Base-by-base conservation (phyloP, 1,140 invertebrate species). In the Ceratina australensis region DNA sequence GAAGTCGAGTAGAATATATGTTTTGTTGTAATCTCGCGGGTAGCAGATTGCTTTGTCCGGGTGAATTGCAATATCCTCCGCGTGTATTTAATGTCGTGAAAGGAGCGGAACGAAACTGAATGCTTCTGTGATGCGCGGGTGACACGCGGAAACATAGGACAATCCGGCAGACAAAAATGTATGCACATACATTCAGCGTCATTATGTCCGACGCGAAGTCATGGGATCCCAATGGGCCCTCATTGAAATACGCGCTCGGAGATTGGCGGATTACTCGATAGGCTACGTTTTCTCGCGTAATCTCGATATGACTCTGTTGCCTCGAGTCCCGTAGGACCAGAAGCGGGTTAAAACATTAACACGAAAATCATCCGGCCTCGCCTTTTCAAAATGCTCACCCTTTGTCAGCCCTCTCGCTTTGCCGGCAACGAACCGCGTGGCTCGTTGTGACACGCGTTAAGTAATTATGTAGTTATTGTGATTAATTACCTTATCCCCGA, bases 231-330 rank as follows among this genome's bases (percentile, higher is more conserved):
- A 52, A 3, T 16, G 78, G 65, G 7, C 49, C n/a, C 49, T 69
- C 59, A 71, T 77, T 80, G 78, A 76, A 80, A 77, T 24, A n/a
- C 52, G 59, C 18, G 47, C 47, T 42, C 22, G 10, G 42, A 65
- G 76, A 77, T 79, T 74, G 73, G 33, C 28, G 56, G 52, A 68
- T 67, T n/a, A 65, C 72, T 69, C 59, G 59, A 77, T 76, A 68
- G 63, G 20, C 63, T 16, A 24, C 18, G 64, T 60, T 79, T 76
- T 60, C 59, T 79, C 64, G 78, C 49, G 78, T 77, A 79, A 79
- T 79, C 78, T 68, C 59, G 57, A 79, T 67, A 79, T 79, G 78
- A 59, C 64, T 47, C 68, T 72, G 5, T 57, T 22, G 15, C 26
- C 12, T 1, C 0, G 56, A 4, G 26, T 78, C 76, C 76, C 76